phyloP scores from a whole-genome alignment of 2,113 vertebrate species.

The Empidonax traillii region DNA sequence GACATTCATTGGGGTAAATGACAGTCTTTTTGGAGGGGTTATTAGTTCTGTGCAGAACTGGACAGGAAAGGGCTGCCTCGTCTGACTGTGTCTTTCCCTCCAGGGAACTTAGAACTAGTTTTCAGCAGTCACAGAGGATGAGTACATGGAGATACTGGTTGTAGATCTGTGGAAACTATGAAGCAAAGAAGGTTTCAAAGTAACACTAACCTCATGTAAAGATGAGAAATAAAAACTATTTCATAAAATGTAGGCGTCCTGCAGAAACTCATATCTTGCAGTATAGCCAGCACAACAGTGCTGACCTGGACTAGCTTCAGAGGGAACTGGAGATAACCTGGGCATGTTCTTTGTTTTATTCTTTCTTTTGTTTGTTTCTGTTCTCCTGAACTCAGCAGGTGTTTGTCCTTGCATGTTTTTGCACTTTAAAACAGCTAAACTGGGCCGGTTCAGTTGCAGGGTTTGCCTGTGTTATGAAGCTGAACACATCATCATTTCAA shows the following conservation, averaged over 20 bases:
- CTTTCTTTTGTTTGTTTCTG: neutral
- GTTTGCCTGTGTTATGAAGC: neutral
- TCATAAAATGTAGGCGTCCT: neutral
- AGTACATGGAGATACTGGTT: neutral
- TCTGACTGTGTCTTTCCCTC: neutral
- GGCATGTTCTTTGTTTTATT: neutral
- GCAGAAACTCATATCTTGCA: neutral
- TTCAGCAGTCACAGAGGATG: neutral
- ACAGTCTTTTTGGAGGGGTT: neutral
- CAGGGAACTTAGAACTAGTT: neutral
- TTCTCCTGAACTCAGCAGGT: neutral
- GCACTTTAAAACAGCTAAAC: neutral
- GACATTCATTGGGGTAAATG: neutral
- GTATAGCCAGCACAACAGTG: neutral
- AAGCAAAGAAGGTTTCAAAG: slow-evolving; percentile 2
- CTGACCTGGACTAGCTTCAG: neutral
- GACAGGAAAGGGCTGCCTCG: neutral
- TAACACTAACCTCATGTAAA: neutral
- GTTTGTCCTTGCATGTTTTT: neutral
- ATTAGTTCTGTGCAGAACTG: neutral
- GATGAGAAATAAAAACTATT: neutral
- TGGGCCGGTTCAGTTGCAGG: neutral
- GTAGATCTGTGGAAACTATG: neutral
- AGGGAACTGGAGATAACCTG: neutral
- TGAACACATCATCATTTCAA: neutral